Percentiles rank a stretch among this genome's conserved stretches.
Evolutionary conservation across 2,797 vertebrate species (phyloP).

Genomic region (Limnodromus scolopaceus): DNA sequence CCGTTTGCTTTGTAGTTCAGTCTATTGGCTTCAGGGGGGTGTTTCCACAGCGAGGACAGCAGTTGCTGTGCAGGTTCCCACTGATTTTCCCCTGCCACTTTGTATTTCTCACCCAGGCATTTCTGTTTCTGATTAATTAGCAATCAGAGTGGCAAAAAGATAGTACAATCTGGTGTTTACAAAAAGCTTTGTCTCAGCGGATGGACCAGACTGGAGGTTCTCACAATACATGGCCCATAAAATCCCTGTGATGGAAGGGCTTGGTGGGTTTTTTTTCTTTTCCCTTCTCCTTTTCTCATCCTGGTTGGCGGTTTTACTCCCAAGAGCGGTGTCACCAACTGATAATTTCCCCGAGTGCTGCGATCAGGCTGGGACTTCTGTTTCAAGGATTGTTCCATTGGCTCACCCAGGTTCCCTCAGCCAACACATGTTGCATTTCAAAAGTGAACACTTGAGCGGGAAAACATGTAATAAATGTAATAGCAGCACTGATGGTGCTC

Average conservation of each 20-base stretch:
- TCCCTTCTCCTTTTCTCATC: background rate
- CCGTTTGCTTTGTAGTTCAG: background rate
- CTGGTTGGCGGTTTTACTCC: background rate
- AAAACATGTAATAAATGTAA: background rate
- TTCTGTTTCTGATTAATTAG: constrained; percentile 20
- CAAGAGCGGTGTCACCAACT: background rate
- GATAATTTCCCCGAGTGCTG: background rate
- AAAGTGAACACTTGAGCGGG: background rate
- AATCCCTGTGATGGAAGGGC: background rate
- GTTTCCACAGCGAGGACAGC: background rate
- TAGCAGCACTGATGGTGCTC: background rate
- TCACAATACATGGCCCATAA: background rate
- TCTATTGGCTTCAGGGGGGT: rapidly evolving
- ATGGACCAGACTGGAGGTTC: background rate
- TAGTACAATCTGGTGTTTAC: background rate
- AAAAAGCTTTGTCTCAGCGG: background rate
- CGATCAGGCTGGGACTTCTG: background rate
- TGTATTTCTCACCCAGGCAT: background rate
- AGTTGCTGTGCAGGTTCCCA: background rate
- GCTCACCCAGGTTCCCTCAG: background rate
- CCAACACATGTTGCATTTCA: rapidly evolving
- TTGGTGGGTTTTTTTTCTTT: background rate
- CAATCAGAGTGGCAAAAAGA: constrained; percentile 1
- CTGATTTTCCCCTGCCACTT: background rate
- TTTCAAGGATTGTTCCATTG: background rate